A percentile compares a stretch with the other conserved stretches of the same genome.
phyloP scores from a whole-genome alignment of 2,113 vertebrate genomes.

The Alouatta palliata region DNA sequence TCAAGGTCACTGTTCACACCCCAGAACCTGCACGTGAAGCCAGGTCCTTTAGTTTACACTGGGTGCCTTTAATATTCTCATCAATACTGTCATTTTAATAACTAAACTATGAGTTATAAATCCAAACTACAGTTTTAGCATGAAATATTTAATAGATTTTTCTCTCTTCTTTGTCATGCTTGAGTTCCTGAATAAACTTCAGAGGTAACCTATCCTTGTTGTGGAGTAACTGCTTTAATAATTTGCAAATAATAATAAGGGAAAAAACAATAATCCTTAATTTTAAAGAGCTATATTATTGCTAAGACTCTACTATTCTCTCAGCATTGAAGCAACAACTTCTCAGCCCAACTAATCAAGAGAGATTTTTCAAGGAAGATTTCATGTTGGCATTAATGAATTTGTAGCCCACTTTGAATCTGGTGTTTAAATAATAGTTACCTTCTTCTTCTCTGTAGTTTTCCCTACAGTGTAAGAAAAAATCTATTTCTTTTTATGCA shows the following conservation, averaged over 20 bases:
- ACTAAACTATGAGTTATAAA: neutral
- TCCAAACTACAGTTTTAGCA: neutral
- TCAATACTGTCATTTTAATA: slow-evolving; percentile 6
- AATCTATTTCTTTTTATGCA: neutral
- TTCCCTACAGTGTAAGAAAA: neutral
- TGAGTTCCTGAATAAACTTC: neutral
- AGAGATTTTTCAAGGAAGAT: slow-evolving; percentile 29
- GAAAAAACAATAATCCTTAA: neutral
- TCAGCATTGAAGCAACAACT: neutral
- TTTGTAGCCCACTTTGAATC: slow-evolving; percentile 14
- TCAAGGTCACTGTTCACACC: neutral
- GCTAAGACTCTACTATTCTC: neutral
- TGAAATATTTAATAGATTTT: slow-evolving; percentile 27
- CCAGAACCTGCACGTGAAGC: neutral
- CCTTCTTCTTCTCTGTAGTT: neutral
- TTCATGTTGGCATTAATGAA: neutral
- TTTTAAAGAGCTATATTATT: neutral
- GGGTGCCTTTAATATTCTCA: neutral
- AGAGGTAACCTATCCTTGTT: neutral
- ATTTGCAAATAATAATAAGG: neutral
- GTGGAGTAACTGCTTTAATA: neutral
- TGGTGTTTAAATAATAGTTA: slow-evolving; percentile 56
- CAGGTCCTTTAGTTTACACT: neutral
- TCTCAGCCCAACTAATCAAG: neutral
- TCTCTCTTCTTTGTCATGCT: neutral